Percentiles rank a stretch among this genome's conserved stretches.
phyloP scores from a whole-genome alignment of 2,888 invertebrate species.

The Zele albiditarsus region DNA sequence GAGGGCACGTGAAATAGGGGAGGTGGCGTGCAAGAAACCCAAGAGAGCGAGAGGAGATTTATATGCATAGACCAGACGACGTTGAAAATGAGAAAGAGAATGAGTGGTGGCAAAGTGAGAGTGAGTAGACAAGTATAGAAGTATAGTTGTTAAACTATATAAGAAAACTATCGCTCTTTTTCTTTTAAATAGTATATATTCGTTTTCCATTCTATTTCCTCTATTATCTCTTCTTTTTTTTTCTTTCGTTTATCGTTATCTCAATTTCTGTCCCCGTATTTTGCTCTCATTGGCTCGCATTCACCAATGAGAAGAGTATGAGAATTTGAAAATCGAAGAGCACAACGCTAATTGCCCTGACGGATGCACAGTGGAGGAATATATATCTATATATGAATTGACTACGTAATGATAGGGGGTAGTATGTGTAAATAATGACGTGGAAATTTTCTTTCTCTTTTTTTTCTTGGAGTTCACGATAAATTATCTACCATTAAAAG shows the following conservation, averaged over 20 bases:
- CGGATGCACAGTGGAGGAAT: neutral
- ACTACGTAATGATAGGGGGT: neutral
- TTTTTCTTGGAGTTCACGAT: neutral
- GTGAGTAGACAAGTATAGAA: conserved; percentile 33
- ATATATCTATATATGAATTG: conserved; percentile 18
- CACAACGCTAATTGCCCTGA: conserved; percentile 32
- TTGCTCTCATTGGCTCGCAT: neutral
- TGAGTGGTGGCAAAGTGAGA: conserved; percentile 35
- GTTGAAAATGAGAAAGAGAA: conserved; percentile 17
- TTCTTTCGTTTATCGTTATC: neutral
- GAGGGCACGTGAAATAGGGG: conserved; percentile 52
- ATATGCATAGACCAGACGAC: conserved; percentile 43
- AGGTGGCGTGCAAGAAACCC: conserved; percentile 40
- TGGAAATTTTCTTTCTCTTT: neutral
- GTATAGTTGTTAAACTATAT: conserved; percentile 16
- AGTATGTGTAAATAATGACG: conserved; percentile 17
- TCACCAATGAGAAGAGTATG: neutral
- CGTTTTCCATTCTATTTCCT: neutral
- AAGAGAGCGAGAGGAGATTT: conserved; percentile 45
- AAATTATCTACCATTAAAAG: conserved; percentile 12
- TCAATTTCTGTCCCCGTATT: neutral
- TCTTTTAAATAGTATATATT: conserved; percentile 25
- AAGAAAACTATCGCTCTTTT: conserved; percentile 57
- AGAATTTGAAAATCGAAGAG: conserved; percentile 31
- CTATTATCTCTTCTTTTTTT: neutral